Percentiles rank a stretch among this genome's conserved stretches.
Conservation (phyloP, 2,113 vertebrate species). For the Emydura subglobosa region DNA sequence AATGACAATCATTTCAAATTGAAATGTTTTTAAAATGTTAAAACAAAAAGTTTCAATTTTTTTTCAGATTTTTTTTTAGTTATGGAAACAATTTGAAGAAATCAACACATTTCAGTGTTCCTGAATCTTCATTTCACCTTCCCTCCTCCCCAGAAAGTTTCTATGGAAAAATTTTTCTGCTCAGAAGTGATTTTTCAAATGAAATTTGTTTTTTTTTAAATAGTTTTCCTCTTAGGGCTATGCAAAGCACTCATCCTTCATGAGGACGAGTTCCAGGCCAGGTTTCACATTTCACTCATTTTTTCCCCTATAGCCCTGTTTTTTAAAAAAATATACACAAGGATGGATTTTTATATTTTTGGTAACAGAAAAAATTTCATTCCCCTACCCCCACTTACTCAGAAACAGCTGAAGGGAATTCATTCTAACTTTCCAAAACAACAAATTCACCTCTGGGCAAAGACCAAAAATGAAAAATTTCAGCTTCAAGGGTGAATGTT, state of each 20-base stretch:
- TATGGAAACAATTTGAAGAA: neutral
- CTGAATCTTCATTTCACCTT: neutral
- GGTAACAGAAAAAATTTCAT: conserved; percentile 18
- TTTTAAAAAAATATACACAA: neutral
- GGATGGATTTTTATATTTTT: neutral
- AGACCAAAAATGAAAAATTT: conserved; percentile 22
- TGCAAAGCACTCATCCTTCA: neutral
- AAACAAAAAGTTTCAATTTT: neutral
- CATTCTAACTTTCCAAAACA: conserved; percentile 25
- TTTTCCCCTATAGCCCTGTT: neutral
- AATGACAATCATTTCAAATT: neutral
- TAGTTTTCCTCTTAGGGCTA: neutral
- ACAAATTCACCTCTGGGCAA: conserved; percentile 8
- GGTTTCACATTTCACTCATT: neutral
- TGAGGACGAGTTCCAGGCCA: neutral
- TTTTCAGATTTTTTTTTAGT: neutral
- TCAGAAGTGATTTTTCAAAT: accelerated
- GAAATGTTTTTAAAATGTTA: neutral
- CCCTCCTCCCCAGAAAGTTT: neutral
- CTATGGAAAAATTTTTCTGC: neutral
- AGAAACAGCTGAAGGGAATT: neutral
- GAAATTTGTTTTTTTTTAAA: neutral
- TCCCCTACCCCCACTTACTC: neutral
- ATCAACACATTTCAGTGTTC: neutral
- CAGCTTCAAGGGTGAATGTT: neutral